Evolutionary conservation across 1,140 invertebrate genomes (phyloP), one percentile per base, ranked within the genome.

Genomic region (Triops cancriformis): DNA sequence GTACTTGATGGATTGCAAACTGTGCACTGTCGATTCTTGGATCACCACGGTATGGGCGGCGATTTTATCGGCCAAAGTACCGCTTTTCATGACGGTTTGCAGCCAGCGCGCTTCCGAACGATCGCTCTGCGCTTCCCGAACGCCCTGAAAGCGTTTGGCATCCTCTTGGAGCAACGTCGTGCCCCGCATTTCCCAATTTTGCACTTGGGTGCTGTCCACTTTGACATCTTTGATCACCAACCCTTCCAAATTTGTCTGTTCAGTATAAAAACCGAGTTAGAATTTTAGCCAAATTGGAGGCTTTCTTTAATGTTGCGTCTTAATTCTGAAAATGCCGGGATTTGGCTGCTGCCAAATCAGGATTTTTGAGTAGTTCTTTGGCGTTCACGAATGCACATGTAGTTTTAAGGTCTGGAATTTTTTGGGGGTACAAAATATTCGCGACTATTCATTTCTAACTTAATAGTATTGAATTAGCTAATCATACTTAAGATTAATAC

Each of bases 21-120:
- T 94, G 83, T 93, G 91, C 31, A 96, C 86, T 1, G 94, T 92
- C 81, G 91, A 92, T 81, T 96, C 91, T 87, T 97, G 92, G 77
- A 97, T 90, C 23, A 92, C 83, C 10, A 97, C 85, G 28, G 92
- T 91, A 73, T 90, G 89, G 1, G 95, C 95, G 37, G 95, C 94
- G 73, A 97, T 88, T 86, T 92, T 94, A 85, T 98, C 96, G 1
- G 89, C 88, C 1, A 90, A 88, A 9, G 94, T 95, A 73, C 95
- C 95, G 80, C 90, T 91, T 27, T 88, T 86, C 73, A 95, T 85
- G 7, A 96, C 89, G 23, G 91, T 94, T 80, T 90, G 89, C 78
- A 95, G 89, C 94, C 94, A 97, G 14, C 81, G 80, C 28, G 83
- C 82, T 79, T 88, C 85, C 37, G 85, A 85, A 45, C 84, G 83